Conservation (phyloP, 2,113 vertebrate species). For the Sinocyclocheilus grahami region DNA sequence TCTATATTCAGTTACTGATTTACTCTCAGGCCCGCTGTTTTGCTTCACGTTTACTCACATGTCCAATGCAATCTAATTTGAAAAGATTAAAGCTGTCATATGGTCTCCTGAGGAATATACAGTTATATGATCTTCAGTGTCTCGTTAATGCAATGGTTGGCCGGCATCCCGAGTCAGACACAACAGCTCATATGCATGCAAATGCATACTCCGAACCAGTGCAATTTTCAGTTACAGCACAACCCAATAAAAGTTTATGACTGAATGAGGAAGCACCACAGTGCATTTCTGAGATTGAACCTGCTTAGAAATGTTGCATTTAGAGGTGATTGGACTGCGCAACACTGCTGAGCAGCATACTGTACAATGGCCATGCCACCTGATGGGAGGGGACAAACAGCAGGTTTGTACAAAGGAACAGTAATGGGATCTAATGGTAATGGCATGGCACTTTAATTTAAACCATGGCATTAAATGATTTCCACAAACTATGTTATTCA, state of each 20-base stretch:
- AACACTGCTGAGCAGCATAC: slow-evolving; percentile 36
- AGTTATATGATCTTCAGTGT: slow-evolving; percentile 2
- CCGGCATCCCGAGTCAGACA: neutral
- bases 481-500: neutral
- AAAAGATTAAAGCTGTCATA: slow-evolving; percentile 34
- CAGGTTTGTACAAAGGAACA: neutral
- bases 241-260: neutral
- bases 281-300: slow-evolving; percentile 64
- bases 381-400: neutral
- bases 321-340: slow-evolving; percentile 63
- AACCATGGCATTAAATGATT: neutral
- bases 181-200: neutral
- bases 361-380: neutral
- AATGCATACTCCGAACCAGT: too few relatives aligned
- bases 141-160: slow-evolving; percentile 25
- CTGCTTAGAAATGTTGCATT: slow-evolving; percentile 62
- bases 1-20: neutral
- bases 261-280: slow-evolving; percentile 45
- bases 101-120: neutral
- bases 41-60: slow-evolving; percentile 17
- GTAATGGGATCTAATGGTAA: neutral
- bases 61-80: neutral
- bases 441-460: neutral
- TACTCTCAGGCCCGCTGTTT: neutral
- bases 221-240: slow-evolving; percentile 43